Percentiles rank a stretch among this genome's conserved stretches.
These are phyloP conservation scores for Enteromius mattozi DNA, from an alignment of 2,797 vertebrate genomes.

Conservation along the genomic window DNA sequence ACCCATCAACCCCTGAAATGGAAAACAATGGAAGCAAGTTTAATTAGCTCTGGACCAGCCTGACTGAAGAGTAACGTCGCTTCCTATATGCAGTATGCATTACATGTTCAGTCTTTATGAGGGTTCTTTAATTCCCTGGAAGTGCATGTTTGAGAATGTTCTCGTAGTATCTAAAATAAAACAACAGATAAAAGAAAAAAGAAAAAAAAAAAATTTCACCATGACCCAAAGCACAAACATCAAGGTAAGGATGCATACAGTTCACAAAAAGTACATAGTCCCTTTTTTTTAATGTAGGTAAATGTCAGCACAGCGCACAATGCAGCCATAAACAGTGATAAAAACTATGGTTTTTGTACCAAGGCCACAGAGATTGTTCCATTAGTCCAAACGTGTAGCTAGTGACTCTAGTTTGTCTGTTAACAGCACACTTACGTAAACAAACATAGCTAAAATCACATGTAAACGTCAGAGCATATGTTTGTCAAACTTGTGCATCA, in stretches of 20 bases:
- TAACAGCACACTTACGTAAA: constrained; percentile 24
- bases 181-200: neutral
- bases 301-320: constrained; percentile 42
- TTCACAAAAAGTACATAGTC: constrained; percentile 43
- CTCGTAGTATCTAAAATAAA: constrained; percentile 23
- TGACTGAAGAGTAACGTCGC: constrained; percentile 19
- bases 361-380: constrained; percentile 43
- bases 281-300: constrained; percentile 25
- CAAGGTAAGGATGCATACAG: constrained; percentile 15
- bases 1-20: constrained; percentile 51
- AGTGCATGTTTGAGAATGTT: constrained; percentile 51
- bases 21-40: constrained; percentile 67
- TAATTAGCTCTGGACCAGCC: constrained; percentile 72
- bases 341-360: constrained; percentile 5
- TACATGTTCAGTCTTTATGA: constrained; percentile 17
- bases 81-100: constrained; percentile 22
- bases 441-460: constrained; percentile 35
- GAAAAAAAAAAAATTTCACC: neutral
- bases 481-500: constrained; percentile 17
- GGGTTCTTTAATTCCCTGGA: constrained; percentile 21
- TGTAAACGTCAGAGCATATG: constrained; percentile 18
- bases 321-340: constrained; percentile 12
- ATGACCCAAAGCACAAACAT: constrained; percentile 14
- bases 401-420: constrained; percentile 33
- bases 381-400: constrained; percentile 8